Percentiles rank a stretch among this genome's conserved stretches.
These are phyloP conservation scores for Diaperis boleti DNA, from an alignment of 2,888 invertebrate genomes.

Conservation along the genomic window DNA sequence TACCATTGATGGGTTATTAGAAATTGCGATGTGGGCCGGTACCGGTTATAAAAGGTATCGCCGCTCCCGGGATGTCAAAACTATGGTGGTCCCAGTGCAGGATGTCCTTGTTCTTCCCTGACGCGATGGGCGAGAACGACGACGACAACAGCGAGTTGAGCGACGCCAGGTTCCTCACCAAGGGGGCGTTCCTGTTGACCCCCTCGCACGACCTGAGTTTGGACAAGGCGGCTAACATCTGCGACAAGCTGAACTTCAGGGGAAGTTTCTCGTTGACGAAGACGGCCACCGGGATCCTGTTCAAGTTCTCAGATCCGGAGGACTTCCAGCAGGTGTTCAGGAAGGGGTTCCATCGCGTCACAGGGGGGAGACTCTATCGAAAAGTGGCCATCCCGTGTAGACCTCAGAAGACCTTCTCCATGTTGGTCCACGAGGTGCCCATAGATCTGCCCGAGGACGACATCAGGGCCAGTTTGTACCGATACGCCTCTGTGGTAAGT, in stretches of 20 bases:
- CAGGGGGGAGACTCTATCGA: conserved; percentile 86
- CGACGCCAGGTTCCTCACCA: conserved; percentile 80
- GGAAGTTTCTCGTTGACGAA: conserved; percentile 89
- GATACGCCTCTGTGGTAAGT: conserved; percentile 78
- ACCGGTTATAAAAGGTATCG: conserved; percentile 33
- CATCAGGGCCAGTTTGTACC: conserved; percentile 75
- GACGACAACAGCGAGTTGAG: conserved; percentile 83
- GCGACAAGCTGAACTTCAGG: conserved; percentile 90
- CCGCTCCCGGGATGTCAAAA: conserved; percentile 1
- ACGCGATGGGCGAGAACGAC: conserved; percentile 74
- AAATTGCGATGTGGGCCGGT: conserved; percentile 44
- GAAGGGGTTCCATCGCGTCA: conserved; percentile 86
- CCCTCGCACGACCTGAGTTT: conserved; percentile 88
- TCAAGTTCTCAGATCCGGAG: conserved; percentile 89
- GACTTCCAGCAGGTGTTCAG: conserved; percentile 89
- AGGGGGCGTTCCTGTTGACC: conserved; percentile 85
- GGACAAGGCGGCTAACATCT: conserved; percentile 87
- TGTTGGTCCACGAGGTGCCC: conserved; percentile 86
- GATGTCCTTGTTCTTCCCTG: conserved; percentile 58
- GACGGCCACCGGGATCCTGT: conserved; percentile 89
- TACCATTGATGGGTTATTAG: conserved; percentile 47
- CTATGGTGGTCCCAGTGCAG: conserved; percentile 30
- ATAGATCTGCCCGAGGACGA: conserved; percentile 89
- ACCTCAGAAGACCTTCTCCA: conserved; percentile 88
- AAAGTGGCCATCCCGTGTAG: conserved; percentile 89